Conservation (phyloP, 2,113 vertebrate genomes). For the Oreotragus oreotragus region DNA sequence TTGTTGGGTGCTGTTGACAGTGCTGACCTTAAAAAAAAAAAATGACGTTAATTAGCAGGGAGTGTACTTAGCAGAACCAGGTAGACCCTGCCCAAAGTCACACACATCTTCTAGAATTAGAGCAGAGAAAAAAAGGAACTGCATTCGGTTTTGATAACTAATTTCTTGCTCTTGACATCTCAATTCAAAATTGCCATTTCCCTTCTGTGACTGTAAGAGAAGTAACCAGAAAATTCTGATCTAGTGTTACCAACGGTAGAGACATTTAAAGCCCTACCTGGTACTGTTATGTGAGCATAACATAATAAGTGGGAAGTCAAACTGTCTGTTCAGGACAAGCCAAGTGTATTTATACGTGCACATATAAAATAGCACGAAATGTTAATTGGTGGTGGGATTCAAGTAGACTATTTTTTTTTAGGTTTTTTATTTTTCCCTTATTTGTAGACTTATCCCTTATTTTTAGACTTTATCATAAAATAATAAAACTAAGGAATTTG, state of each 20-base stretch:
- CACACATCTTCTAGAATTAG: background rate
- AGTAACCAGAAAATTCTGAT: background rate
- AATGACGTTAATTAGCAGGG: background rate
- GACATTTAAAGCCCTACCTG: background rate
- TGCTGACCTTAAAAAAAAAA: slow-evolving; percentile 22
- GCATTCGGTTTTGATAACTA: background rate
- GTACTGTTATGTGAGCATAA: too few species aligned
- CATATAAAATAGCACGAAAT: fast-evolving
- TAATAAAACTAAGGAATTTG: background rate
- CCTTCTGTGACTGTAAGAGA: background rate
- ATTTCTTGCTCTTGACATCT: background rate
- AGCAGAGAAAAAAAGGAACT: background rate
- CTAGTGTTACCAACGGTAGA: fast-evolving
- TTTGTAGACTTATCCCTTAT: background rate
- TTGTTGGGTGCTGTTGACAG: background rate
- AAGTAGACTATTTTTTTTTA: background rate
- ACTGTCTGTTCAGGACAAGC: fast-evolving
- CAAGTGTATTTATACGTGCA: too few species aligned
- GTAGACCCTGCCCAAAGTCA: background rate
- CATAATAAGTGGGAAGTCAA: background rate
- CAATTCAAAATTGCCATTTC: background rate
- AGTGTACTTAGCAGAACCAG: background rate
- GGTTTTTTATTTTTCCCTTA: background rate
- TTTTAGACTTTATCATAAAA: background rate
- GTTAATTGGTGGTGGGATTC: background rate